phyloP scores from a whole-genome alignment of 2,888 invertebrate genomes.

The Allacma fusca region DNA sequence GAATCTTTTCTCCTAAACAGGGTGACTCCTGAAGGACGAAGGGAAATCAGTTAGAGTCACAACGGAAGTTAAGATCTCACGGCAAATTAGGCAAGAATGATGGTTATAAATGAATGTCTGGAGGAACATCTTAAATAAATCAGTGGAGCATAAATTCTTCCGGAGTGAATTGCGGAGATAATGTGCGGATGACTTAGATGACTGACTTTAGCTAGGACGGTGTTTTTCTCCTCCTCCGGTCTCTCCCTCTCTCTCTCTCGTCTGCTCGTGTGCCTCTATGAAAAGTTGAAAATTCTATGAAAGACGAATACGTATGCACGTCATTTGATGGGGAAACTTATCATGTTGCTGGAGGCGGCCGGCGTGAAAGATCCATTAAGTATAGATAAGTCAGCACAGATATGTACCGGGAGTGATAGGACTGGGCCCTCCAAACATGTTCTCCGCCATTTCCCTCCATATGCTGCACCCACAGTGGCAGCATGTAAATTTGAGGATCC shows the following conservation, averaged over 20 bases:
- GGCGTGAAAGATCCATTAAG: constrained; percentile 12
- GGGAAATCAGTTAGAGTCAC: not conserved
- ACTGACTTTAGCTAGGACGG: constrained; percentile 21
- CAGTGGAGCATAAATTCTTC: constrained; percentile 35
- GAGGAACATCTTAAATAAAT: constrained; percentile 39
- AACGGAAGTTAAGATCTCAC: constrained; percentile 30
- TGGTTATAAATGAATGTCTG: constrained; percentile 33
- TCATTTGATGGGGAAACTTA: constrained; percentile 6
- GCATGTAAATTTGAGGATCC: no score
- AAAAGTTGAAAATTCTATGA: not conserved
- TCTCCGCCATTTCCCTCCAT: no score
- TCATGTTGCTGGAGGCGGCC: not conserved
- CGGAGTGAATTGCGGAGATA: constrained; percentile 31
- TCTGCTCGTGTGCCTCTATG: not conserved
- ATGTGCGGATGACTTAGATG: constrained; percentile 33
- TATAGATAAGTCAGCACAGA: not conserved
- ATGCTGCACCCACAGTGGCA: no score
- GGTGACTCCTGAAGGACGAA: not conserved
- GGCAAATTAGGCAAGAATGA: constrained; percentile 39
- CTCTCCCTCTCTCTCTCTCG: not conserved
- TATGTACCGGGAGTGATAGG: not conserved
- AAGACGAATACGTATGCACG: not conserved
- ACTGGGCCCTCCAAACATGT: not conserved
- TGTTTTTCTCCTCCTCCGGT: not conserved
- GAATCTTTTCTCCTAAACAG: not conserved